These are phyloP conservation scores for Colius striatus DNA, from an alignment of 2,113 vertebrate genomes.

Conservation along the genomic window DNA sequence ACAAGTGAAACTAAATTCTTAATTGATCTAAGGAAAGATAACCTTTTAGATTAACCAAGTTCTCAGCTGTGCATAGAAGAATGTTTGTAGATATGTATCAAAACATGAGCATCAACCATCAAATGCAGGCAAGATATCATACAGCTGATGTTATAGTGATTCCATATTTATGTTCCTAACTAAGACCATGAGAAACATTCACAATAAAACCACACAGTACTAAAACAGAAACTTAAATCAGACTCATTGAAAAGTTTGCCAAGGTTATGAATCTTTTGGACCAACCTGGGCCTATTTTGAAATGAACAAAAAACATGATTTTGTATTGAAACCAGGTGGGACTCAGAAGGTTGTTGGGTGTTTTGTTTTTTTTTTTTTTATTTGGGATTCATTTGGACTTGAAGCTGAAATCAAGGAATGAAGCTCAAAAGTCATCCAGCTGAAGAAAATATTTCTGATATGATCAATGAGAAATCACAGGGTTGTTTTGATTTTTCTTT, in stretches of 20 bases:
- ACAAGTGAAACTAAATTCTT: slow-evolving; percentile 21
- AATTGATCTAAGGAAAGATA: slow-evolving; percentile 19
- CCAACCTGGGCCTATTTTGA: slow-evolving; percentile 53
- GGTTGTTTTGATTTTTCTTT: background rate
- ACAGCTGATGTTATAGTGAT: slow-evolving; percentile 3
- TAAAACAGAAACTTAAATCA: slow-evolving; percentile 60
- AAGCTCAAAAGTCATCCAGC: slow-evolving; percentile 7
- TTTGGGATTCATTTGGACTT: slow-evolving; percentile 35
- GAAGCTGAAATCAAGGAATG: slow-evolving; percentile 33
- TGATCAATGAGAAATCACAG: background rate
- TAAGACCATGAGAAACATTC: slow-evolving; percentile 24
- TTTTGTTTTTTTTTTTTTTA: background rate
- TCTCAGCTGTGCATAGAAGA: background rate
- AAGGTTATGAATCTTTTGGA: slow-evolving; percentile 57
- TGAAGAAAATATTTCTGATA: slow-evolving; percentile 33
- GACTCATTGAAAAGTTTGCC: slow-evolving; percentile 35
- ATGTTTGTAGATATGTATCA: slow-evolving; percentile 23
- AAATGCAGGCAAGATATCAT: slow-evolving; percentile 25
- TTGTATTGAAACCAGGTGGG: slow-evolving; percentile 66
- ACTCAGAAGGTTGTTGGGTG: background rate
- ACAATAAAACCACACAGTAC: slow-evolving; percentile 45
- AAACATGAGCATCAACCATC: slow-evolving; percentile 31
- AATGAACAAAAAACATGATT: slow-evolving; percentile 21
- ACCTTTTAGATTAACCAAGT: background rate
- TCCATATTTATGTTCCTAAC: slow-evolving; percentile 22